phyloP scores from a whole-genome alignment of 1,140 invertebrate genomes.

The Zaprionus vittiger region DNA sequence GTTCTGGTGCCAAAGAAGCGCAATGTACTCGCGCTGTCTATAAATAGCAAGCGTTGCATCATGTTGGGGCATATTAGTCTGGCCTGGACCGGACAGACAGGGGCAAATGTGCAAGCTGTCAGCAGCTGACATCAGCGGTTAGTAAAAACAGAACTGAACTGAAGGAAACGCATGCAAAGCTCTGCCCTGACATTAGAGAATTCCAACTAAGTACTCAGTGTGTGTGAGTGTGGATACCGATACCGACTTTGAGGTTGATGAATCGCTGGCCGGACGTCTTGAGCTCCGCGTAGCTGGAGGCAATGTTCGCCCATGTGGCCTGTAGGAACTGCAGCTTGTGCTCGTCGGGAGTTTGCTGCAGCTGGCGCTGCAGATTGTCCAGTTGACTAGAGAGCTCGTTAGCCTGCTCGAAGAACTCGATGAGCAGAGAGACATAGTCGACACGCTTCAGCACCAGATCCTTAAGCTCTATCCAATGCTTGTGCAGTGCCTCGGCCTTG shows the following conservation, averaged over 20 bases:
- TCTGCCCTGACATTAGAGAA: slow-evolving; percentile 62
- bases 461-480: slow-evolving; percentile 88
- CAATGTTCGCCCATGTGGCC: slow-evolving; percentile 87
- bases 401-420: slow-evolving; percentile 90
- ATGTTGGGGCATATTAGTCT: slow-evolving; percentile 33
- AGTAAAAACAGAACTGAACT: slow-evolving; percentile 50
- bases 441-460: slow-evolving; percentile 88
- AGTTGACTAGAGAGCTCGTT: slow-evolving; percentile 88
- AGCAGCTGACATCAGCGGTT: slow-evolving; percentile 62
- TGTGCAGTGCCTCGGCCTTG: slow-evolving; percentile 87
- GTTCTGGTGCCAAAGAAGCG: slow-evolving; percentile 21
- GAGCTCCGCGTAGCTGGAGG: slow-evolving; percentile 87
- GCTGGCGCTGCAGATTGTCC: slow-evolving; percentile 87
- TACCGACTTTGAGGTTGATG: slow-evolving; percentile 86
- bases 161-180: slow-evolving; percentile 44
- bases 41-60: slow-evolving; percentile 47
- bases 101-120: slow-evolving; percentile 69
- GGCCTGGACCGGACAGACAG: slow-evolving; percentile 37
- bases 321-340: slow-evolving; percentile 86
- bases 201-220: slow-evolving; percentile 43
- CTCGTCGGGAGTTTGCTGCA: slow-evolving; percentile 85
- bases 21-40: slow-evolving; percentile 14
- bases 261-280: slow-evolving; percentile 88
- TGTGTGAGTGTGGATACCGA: background rate
- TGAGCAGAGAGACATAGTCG: slow-evolving; percentile 87